Evolutionary conservation across 1,140 invertebrate genomes (phyloP).

Genomic region (Thalassaphorura encarpata): DNA sequence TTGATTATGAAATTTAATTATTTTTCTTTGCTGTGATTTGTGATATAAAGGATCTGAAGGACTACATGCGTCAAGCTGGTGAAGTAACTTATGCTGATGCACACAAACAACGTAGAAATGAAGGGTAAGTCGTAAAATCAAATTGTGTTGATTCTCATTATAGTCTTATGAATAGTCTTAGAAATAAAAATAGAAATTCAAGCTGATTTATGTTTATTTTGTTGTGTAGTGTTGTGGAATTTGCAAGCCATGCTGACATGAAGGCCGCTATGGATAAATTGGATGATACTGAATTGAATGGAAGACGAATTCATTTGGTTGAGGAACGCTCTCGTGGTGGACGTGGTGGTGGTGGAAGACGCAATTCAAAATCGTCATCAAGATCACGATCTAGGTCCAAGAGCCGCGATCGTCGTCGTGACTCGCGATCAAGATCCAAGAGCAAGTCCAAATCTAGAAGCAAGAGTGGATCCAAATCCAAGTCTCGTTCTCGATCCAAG

Average conservation of each 20-base stretch:
- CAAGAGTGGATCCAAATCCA: slow-evolving; percentile 52
- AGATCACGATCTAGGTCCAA: slow-evolving; percentile 48
- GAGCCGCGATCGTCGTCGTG: slow-evolving; percentile 47
- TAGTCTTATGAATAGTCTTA: no score
- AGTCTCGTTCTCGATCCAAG: no score
- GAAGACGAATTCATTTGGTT: slow-evolving; percentile 77
- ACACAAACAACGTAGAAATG: slow-evolving; percentile 89
- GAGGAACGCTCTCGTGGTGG: slow-evolving; percentile 65
- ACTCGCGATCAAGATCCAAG: slow-evolving; percentile 28
- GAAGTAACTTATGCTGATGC: slow-evolving; percentile 99
- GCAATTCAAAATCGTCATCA: slow-evolving; percentile 53
- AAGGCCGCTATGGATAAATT: slow-evolving; percentile 92
- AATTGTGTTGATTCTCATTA: no score
- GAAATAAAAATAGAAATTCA: no score
- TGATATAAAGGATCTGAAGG: slow-evolving; percentile 95
- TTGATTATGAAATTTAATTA: no score
- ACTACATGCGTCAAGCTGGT: slow-evolving; percentile 97
- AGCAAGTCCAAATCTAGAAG: slow-evolving; percentile 36
- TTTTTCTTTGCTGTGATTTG: no score
- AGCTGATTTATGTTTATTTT: no score
- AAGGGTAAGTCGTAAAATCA: slow-evolving; percentile 85
- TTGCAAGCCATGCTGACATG: slow-evolving; percentile 83
- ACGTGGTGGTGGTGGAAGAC: slow-evolving; percentile 44
- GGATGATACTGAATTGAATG: slow-evolving; percentile 92
- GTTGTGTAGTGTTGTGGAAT: slow-evolving; percentile 75